Conservation (phyloP, 2,113 vertebrate genomes). For the Perca fluviatilis region DNA sequence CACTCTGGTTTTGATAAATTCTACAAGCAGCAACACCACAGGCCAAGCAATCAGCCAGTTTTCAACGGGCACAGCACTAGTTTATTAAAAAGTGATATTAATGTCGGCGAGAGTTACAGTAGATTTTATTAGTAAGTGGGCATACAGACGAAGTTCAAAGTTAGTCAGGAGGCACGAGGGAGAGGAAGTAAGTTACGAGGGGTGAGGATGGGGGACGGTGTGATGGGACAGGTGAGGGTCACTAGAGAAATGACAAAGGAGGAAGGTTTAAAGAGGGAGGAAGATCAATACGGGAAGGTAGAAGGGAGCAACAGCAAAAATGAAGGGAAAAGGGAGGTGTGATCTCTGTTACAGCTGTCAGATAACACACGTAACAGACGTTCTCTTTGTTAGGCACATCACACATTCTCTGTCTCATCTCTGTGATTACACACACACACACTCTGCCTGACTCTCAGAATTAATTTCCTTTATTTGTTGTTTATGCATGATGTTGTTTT, state of each 20-base stretch:
- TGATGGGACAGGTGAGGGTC: background rate
- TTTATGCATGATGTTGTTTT: background rate
- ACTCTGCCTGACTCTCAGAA: background rate
- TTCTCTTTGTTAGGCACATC: conserved; percentile 7
- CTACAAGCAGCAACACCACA: no score
- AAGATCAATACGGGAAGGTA: background rate
- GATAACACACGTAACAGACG: background rate
- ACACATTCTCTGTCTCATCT: background rate
- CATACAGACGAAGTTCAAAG: background rate
- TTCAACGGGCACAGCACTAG: no score
- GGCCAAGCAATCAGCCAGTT: no score
- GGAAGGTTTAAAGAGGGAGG: background rate
- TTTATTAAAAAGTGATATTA: background rate
- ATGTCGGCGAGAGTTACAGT: background rate
- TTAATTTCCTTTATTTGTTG: background rate
- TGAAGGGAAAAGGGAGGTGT: conserved; percentile 7
- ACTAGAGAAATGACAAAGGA: background rate
- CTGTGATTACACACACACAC: background rate
- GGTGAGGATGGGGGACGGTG: background rate
- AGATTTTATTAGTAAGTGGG: background rate
- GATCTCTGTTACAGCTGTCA: conserved; percentile 26
- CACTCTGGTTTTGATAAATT: no score
- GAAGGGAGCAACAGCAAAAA: conserved; percentile 11
- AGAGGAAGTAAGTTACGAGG: background rate
- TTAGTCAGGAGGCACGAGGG: background rate